Evolutionary conservation across 2,888 invertebrate genomes (phyloP).

Genomic region (Eurois occulta): DNA sequence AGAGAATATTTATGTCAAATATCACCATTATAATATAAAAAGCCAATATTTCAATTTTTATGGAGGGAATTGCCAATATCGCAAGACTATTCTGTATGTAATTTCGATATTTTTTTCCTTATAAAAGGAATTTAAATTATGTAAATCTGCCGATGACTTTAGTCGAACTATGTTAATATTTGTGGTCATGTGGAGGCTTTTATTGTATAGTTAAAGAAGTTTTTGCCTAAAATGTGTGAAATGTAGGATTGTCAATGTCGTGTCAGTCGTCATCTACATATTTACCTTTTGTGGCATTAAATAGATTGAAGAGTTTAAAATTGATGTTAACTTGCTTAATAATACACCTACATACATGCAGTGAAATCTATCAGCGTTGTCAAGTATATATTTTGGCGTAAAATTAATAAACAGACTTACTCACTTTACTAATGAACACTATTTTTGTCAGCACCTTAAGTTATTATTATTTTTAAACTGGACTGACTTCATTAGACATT

Average conservation of each 20-base stretch:
- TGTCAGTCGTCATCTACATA: conserved; percentile 13
- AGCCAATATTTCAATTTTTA: background rate
- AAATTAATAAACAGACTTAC: background rate
- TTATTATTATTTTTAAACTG: background rate
- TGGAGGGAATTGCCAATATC: conserved; percentile 26
- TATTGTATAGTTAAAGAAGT: conserved; percentile 12
- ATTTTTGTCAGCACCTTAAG: background rate
- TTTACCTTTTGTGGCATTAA: background rate
- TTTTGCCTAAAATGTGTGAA: conserved; percentile 6
- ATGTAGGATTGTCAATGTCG: conserved; percentile 19
- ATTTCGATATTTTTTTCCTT: conserved; percentile 5
- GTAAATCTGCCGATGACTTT: conserved; percentile 20
- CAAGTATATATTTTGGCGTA: background rate
- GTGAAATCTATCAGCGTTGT: background rate
- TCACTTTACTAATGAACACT: background rate
- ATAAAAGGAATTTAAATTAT: conserved; percentile 28
- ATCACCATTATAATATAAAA: conserved; percentile 42
- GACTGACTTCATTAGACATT: background rate
- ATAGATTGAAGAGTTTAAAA: background rate
- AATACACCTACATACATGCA: background rate
- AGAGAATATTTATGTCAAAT: conserved; percentile 25
- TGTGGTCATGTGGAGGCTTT: conserved; percentile 9
- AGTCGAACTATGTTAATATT: conserved; percentile 1
- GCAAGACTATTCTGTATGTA: background rate
- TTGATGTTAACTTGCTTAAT: background rate